Evolutionary conservation across 2,888 invertebrate genomes (phyloP), one percentile per base, ranked within the genome.

Genomic region (Tigriopus californicus): DNA sequence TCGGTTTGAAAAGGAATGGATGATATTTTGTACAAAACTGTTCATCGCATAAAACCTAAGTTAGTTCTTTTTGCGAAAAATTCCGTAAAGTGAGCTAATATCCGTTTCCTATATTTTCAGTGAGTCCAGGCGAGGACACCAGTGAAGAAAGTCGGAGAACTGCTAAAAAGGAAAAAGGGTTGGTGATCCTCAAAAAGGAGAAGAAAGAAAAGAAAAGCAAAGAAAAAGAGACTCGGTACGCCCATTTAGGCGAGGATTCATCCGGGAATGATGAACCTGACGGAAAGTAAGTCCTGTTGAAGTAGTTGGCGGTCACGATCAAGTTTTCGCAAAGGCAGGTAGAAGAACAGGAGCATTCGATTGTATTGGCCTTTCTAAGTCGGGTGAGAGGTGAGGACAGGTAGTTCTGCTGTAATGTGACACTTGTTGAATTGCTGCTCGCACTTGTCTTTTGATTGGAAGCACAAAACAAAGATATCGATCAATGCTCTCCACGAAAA

Each of bases 181-280:
- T 33, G 33, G 33, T 33, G 33, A 33, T 33, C 33, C 3, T 33
- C 33, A 49, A 49, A 22, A 49, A 49, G 20, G 49, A 49, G 13
- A 49, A 58, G 40, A 61, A 60, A 42, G 15, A 41, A 1, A 44
- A 54, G 33, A 55, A 61, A 47, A 49, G 44, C 5, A 61, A 61
- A 41, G 58, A 52, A 10, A 61, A 61, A 22, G 61, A 61, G 25
- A 53, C 53, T 1, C 41, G 58, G 3, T 61, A 61, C 47, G 61
- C 61, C 8, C 44, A 48, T 41, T 49, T 61, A n/a, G 61, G 61
- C 5, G 61, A 59, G 11, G 52, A 59, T 18, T 60, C 59, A 12
- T 61, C 61, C 15, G 61, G 52, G 1, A 60, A 60, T 15, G 61
- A 61, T 1, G 61, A 61, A 5, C 58, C 20, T 4, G 53, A 41